Evolutionary conservation across 2,797 vertebrate species (phyloP), one percentile per base, ranked within the genome.

Genomic region (Gymnothorax javanicus): DNA sequence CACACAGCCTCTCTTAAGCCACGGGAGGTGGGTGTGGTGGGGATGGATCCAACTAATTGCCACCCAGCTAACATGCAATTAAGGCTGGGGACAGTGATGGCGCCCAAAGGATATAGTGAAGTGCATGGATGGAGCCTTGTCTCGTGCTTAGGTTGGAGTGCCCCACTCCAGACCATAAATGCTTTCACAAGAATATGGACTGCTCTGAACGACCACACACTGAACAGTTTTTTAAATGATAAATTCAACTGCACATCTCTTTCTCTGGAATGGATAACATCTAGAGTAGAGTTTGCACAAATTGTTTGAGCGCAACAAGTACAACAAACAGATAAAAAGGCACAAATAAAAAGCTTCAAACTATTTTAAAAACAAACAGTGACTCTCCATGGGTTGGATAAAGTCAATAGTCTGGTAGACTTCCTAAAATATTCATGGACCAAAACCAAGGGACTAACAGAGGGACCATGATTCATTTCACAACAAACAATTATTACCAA

Each of bases 1-100:
- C 88, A 92, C 91, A 91, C 82, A 93, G 91, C 92, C 91, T 90
- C 90, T 93, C 93, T 93, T 94, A 89, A 91, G 93, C 87, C 90
- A 91, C 87, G 20, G 82, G 82, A 83, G 82, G 82, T 27, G 57
- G 77, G 77, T 81, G 77, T 81, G 52, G 77, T 56, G 79, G 54
- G 52, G 52, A 9, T 83, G 82, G 82, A 83, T 83, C 56, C 82
- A 56, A 27, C 56, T 58, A 60, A 58, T 58, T 83, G 57, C 52
- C 57, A 83, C 82, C 82, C 57, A 60, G 56, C 86, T 92, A 88
- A 89, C 87, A 86, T 89, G 87, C 95, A 95, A 95, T 95, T 95
- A 93, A 90, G 93, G 91, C 90, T 50, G 91, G 89, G 87, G 87
- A 56, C 50, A 56, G 52, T 17, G 20, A 81, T 9, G 52, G 50